Conservation (phyloP, 2,113 vertebrate genomes). For the Sapayoa aenigma region DNA sequence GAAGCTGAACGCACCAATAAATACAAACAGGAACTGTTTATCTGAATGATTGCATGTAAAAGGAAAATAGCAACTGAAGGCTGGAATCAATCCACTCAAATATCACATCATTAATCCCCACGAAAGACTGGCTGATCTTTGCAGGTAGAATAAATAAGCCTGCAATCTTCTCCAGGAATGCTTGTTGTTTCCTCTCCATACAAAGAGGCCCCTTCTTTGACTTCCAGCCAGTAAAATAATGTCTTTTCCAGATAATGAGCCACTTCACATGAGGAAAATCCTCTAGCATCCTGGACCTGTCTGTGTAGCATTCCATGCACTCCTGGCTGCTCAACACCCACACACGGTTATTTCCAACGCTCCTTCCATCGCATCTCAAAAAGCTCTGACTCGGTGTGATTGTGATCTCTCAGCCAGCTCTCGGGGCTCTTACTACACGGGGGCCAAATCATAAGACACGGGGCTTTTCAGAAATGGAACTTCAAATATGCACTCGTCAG, state of each 20-base stretch:
- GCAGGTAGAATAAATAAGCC: conserved; percentile 35
- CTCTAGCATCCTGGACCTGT: conserved; percentile 36
- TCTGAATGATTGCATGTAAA: not conserved
- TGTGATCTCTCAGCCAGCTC: not conserved
- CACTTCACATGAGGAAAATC: conserved; percentile 42
- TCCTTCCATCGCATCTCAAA: conserved; percentile 7
- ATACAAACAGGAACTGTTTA: not conserved
- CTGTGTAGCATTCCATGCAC: conserved; percentile 28
- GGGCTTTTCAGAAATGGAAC: conserved; percentile 25
- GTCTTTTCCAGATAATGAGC: conserved; percentile 56
- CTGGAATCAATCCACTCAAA: not conserved
- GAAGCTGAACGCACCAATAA: not conserved
- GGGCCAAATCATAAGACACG: conserved; percentile 29
- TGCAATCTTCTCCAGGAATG: not conserved
- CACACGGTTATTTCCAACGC: conserved; percentile 16
- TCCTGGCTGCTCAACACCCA: conserved; percentile 46
- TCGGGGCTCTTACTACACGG: conserved; percentile 14
- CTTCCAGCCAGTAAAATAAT: conserved; percentile 52
- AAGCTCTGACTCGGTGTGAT: not conserved
- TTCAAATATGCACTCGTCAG: not conserved
- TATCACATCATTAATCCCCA: not conserved
- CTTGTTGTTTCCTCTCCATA: conserved; percentile 23
- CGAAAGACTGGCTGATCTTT: not conserved
- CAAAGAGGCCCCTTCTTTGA: conserved; percentile 57
- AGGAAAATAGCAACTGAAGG: not conserved